Conservation (phyloP, 1,140 invertebrate genomes). For the Drosophila elegans region DNA sequence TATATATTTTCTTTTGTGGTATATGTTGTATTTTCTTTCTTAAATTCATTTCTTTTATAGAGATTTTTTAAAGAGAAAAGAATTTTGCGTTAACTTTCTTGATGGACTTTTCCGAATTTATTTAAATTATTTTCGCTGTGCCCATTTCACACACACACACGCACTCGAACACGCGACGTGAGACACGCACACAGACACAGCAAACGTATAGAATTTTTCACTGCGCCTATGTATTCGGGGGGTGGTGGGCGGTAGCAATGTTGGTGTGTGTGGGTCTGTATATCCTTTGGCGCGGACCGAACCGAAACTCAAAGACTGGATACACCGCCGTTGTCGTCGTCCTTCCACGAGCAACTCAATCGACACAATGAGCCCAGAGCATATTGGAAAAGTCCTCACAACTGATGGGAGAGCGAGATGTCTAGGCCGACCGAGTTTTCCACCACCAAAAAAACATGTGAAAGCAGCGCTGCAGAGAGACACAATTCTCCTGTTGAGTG, state of each 20-base stretch:
- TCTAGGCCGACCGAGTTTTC: constrained; percentile 52
- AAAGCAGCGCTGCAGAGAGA: constrained; percentile 30
- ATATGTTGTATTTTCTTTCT: constrained; percentile 26
- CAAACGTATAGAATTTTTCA: constrained; percentile 45
- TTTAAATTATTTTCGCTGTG: constrained; percentile 75
- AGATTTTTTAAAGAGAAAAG: constrained; percentile 9
- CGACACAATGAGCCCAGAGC: constrained; percentile 82
- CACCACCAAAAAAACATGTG: constrained; percentile 64
- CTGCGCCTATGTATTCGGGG: constrained; percentile 57
- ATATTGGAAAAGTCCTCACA: constrained; percentile 79
- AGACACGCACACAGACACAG: constrained; percentile 37
- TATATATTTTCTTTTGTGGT: constrained; percentile 13
- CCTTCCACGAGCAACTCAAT: constrained; percentile 84
- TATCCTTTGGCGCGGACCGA: constrained; percentile 71
- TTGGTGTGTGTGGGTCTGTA: constrained; percentile 49
- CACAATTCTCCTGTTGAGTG: constrained; percentile 24
- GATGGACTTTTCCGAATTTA: constrained; percentile 54
- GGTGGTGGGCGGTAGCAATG: constrained; percentile 13
- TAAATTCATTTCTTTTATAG: constrained; percentile 4
- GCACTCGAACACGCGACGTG: constrained; percentile 58
- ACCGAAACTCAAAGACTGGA: constrained; percentile 29
- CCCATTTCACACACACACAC: constrained; percentile 59
- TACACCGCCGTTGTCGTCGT: constrained; percentile 66
- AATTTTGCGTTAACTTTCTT: constrained; percentile 20
- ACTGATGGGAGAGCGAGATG: constrained; percentile 40